phyloP scores from a whole-genome alignment of 2,888 invertebrate genomes.

The Drosophila lacicola region DNA sequence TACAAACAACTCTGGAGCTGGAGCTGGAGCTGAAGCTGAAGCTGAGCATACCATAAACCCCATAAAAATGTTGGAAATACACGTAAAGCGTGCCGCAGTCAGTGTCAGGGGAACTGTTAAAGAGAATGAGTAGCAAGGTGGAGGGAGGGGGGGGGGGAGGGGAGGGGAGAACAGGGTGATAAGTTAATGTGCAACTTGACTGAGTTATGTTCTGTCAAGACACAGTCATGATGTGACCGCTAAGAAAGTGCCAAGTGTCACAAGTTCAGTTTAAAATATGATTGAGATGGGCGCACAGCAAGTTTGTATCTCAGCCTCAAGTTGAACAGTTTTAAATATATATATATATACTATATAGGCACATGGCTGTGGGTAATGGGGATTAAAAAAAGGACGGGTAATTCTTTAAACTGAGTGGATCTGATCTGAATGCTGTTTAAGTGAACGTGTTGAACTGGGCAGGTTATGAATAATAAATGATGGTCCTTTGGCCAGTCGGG shows the following conservation, averaged over 20 bases:
- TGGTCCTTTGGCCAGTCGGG: too few species aligned
- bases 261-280: constrained; percentile 43
- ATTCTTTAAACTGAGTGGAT: neutral
- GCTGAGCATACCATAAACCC: constrained; percentile 23
- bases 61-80: constrained; percentile 66
- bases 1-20: constrained; percentile 57
- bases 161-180: constrained; percentile 26
- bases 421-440: neutral
- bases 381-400: too few species aligned
- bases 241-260: constrained; percentile 64
- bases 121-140: neutral
- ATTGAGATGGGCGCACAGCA: constrained; percentile 26
- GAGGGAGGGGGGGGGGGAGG: neutral
- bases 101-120: constrained; percentile 10
- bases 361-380: neutral
- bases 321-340: neutral
- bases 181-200: constrained; percentile 57
- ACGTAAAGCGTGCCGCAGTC: constrained; percentile 25
- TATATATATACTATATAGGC: neutral
- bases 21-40: neutral
- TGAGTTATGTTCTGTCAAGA: constrained; percentile 64
- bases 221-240: constrained; percentile 54
- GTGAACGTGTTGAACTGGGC: neutral
- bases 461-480: neutral
- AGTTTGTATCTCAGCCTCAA: neutral